Evolutionary conservation across 2,888 invertebrate species (phyloP), one percentile per base, ranked within the genome.

Genomic region (Andricus quercusramuli): DNA sequence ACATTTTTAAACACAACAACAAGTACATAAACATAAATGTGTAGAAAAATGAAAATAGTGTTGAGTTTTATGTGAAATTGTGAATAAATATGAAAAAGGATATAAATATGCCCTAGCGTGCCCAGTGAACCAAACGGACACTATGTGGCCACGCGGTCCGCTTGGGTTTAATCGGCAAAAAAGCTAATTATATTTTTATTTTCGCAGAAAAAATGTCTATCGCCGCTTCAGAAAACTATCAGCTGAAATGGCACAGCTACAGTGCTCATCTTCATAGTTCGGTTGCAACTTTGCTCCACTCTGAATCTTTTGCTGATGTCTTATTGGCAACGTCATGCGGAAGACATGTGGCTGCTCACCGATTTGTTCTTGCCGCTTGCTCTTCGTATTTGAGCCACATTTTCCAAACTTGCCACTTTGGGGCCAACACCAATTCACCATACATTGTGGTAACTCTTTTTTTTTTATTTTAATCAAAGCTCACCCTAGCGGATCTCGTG

Each of bases 241-340:
- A 97, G 93, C 94, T 97, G 78, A 97, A 97, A 94, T 97, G 97
- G 97, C 96, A 97, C 93, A 97, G 97, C 86, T 97, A 97, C 94
- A 95, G 96, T 89, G 95, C 96, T 47, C 96, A 97, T 93, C 94
- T 97, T 88, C 97, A 97, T 93, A 95, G 96, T 78, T 97, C 97
- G 83, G 96, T 97, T 77, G 96, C 97, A 81, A 95, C 96, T 25
- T 93, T 96, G 89, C 95, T 96, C 25, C 95, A 96, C 82, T 96
- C 96, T 89, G 97, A 97, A 91, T 95, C 96, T 86, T 97, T 96
- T 91, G 96, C 97, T 67, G 97, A 97, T 92, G 97, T 97, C 79
- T 95, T 96, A 82, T 93, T 97, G 80, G 96, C 97, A 85, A 97
- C 97, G 11, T 95, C 95, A 90, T 96, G 96, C 87, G 96, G 97